Evolutionary conservation across 2,113 vertebrate species (phyloP), one percentile per base, ranked within the genome.

Genomic region (Petrocephalus microphthalmus): DNA sequence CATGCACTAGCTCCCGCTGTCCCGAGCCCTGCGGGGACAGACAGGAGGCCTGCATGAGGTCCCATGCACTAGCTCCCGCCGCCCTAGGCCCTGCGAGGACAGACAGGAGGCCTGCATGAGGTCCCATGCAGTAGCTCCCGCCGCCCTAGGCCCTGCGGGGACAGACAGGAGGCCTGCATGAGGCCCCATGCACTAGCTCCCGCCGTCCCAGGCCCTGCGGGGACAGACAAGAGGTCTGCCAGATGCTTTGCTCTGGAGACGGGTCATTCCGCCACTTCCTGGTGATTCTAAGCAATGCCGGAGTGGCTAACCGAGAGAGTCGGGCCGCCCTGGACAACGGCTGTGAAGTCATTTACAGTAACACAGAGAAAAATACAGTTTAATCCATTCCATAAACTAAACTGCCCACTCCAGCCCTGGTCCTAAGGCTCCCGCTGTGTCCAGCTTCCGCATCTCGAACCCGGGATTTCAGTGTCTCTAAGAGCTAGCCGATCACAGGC

Each of bases 141-240:
- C 98, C 97, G 0, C 98, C 97, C 93, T 93, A 97, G 17, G 98
- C 98, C 89, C 98, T 99, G 93, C 45, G 88, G 53, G 88, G 89
- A 88, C 51, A 87, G 89, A 17, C 10, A n/a, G 71, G 15, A 57
- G 7, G 56, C 5, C 20, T 52, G 3, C 5, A 4, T 25, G 54
- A 82, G 49, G 17, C 45, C 19, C 51, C 42, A 42, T 42, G 42
- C 42, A 42, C 1, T 42, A 64, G 49, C 45, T 22, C 2, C 98
- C 98, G 89, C 98, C 97, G 0, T 98, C 97, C 93, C 93, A 97
- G 17, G 98, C 98, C 89, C 98, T 99, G 93, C 42, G 88, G 53
- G 88, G 89, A 88, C 51, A 87, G 89, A 17, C 10, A n/a, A 64
- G 15, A 57, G 7, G 82, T 47, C 74, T 45, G 74, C 33, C 33